These are phyloP conservation scores for Dasyurus viverrinus DNA, from an alignment of 2,113 vertebrate species.

Conservation along the genomic window DNA sequence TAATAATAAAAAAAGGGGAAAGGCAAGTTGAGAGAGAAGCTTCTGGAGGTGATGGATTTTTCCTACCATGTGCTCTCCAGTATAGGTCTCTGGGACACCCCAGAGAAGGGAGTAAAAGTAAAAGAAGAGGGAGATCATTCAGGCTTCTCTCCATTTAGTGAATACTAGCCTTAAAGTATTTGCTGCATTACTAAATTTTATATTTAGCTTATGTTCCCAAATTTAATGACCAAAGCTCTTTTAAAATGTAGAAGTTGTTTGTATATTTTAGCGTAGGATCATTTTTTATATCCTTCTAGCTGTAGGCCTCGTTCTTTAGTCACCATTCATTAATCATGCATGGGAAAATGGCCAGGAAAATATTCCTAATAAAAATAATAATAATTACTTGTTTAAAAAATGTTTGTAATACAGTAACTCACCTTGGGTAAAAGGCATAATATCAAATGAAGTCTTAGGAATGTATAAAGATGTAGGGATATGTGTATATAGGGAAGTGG, in stretches of 20 bases:
- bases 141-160: background rate
- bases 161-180: conserved; percentile 1
- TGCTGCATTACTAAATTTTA: conserved; percentile 36
- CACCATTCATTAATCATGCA: conserved; percentile 60
- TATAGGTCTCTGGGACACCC: background rate
- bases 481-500: background rate
- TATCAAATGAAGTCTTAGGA: conserved; percentile 50
- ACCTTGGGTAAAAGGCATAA: conserved; percentile 22
- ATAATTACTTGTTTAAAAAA: conserved; percentile 50
- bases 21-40: background rate
- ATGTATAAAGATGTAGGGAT: conserved; percentile 17
- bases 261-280: conserved; percentile 48
- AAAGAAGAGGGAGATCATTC: background rate
- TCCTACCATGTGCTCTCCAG: background rate
- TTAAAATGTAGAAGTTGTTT: conserved; percentile 48
- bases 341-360: conserved; percentile 39
- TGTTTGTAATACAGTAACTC: conserved; percentile 50
- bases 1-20: background rate
- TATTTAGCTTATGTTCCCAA: conserved; percentile 28
- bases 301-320: conserved; percentile 45
- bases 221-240: background rate
- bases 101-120: background rate
- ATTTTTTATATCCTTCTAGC: conserved; percentile 59
- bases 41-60: background rate
- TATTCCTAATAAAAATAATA: conserved; percentile 59